Conservation (phyloP, 2,888 invertebrate genomes). For the Tricholauxania praeusta region DNA sequence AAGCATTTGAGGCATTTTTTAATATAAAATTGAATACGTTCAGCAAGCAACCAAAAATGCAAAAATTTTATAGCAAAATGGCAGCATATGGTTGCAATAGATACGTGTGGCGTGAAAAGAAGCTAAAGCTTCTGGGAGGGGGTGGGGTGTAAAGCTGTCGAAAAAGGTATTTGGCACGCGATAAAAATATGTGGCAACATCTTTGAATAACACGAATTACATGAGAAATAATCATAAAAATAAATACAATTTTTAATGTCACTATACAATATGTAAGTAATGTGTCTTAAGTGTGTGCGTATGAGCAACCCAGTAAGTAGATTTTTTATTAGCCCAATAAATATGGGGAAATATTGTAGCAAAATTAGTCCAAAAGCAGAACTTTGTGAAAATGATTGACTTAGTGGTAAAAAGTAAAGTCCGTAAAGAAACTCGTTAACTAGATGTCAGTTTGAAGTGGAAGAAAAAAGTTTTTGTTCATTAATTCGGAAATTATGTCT, state of each 20-base stretch:
- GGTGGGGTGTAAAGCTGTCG: background rate
- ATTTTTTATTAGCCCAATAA: no score
- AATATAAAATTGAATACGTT: slow-evolving; percentile 30
- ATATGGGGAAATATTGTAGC: no score
- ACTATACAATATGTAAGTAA: slow-evolving; percentile 16
- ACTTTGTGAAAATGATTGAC: no score
- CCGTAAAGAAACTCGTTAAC: no score
- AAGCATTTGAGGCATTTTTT: slow-evolving; percentile 30
- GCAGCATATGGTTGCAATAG: background rate
- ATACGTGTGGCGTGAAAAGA: background rate
- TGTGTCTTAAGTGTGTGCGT: background rate
- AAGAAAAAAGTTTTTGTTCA: no score
- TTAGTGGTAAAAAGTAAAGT: no score
- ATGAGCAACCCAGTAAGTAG: background rate
- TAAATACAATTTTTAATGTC: slow-evolving; percentile 59
- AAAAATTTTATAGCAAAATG: slow-evolving; percentile 10
- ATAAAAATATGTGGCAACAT: slow-evolving; percentile 26
- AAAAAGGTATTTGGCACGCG: slow-evolving; percentile 3
- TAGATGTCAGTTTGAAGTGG: no score
- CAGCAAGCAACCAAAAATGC: slow-evolving; percentile 11
- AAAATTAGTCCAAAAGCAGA: no score
- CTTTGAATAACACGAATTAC: slow-evolving; percentile 35
- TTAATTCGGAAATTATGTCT: no score
- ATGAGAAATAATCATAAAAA: slow-evolving; percentile 58
- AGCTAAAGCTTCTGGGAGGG: background rate